A percentile compares a stretch with the other conserved stretches of the same genome.
Evolutionary conservation across 2,113 vertebrate genomes (phyloP).

Genomic region (Suncus etruscus): DNA sequence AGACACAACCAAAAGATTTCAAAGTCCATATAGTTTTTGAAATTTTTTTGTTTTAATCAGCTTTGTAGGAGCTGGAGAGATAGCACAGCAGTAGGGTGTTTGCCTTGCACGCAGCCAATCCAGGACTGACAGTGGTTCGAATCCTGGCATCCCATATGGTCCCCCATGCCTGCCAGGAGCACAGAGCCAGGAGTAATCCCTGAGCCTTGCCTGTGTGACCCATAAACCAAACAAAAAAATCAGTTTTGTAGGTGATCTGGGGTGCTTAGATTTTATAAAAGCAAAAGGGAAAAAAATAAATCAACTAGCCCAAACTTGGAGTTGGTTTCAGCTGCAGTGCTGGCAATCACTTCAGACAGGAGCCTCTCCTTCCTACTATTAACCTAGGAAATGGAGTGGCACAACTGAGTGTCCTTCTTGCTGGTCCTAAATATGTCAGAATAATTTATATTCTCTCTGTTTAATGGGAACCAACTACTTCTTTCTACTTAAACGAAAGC

Average conservation of each 20-base stretch:
- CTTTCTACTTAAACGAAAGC: slow-evolving; percentile 76
- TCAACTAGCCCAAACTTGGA: slow-evolving; percentile 52
- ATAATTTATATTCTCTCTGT: slow-evolving; percentile 83
- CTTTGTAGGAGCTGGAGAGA: neutral
- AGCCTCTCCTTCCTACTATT: slow-evolving; percentile 82
- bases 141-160: too few species aligned
- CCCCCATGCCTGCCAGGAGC: too few species aligned
- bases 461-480: slow-evolving; percentile 77
- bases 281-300: neutral
- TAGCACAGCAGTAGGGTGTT: too few species aligned
- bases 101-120: too few species aligned
- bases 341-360: slow-evolving; percentile 81
- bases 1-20: neutral
- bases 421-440: slow-evolving; percentile 81
- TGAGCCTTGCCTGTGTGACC: too few species aligned
- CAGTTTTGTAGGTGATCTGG: neutral
- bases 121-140: too few species aligned
- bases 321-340: slow-evolving; percentile 82
- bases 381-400: slow-evolving; percentile 81
- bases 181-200: too few species aligned
- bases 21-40: neutral
- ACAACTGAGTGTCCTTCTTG: slow-evolving; percentile 81
- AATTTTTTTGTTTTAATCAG: slow-evolving; percentile 1
- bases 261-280: neutral
- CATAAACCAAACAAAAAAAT: neutral